Evolutionary conservation across 2,888 invertebrate genomes (phyloP).

Genomic region (Euplagia quadripunctaria): DNA sequence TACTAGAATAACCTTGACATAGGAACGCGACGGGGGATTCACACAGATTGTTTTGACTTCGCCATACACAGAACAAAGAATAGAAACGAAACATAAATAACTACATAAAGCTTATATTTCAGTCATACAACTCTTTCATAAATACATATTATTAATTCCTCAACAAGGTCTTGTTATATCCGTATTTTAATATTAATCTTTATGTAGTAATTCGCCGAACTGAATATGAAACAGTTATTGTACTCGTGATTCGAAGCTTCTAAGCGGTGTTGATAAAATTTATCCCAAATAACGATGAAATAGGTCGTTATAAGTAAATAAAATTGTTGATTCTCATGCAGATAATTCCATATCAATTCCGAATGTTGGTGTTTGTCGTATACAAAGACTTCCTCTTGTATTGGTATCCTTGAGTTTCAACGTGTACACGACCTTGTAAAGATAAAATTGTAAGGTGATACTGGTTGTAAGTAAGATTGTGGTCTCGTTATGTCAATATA

Average conservation of each 20-base stretch:
- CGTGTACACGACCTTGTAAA: constrained; percentile 42
- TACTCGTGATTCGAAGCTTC: constrained; percentile 26
- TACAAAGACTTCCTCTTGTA: constrained; percentile 21
- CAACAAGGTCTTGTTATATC: constrained; percentile 10
- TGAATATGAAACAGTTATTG: constrained; percentile 43
- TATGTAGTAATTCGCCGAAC: constrained; percentile 44
- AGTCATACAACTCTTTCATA: constrained; percentile 2
- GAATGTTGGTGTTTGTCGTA: constrained; percentile 17
- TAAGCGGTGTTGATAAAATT: constrained; percentile 19
- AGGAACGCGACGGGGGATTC: not conserved
- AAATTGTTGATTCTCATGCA: constrained; percentile 20
- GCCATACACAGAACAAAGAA: constrained; percentile 12
- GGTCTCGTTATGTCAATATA: constrained; percentile 18
- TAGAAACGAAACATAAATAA: not conserved
- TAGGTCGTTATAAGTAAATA: constrained; percentile 25
- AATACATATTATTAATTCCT: constrained; percentile 1
- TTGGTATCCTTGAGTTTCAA: constrained; percentile 22
- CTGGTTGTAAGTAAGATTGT: constrained; percentile 10
- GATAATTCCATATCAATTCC: constrained; percentile 23
- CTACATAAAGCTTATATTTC: constrained; percentile 3
- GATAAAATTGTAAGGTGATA: constrained; percentile 34
- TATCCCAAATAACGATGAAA: constrained; percentile 19
- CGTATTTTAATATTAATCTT: constrained; percentile 30
- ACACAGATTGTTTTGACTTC: constrained; percentile 12
- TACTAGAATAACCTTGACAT: not conserved